These are phyloP conservation scores for Stenodera caucasica DNA, from an alignment of 2,888 invertebrate genomes.

Conservation along the genomic window DNA sequence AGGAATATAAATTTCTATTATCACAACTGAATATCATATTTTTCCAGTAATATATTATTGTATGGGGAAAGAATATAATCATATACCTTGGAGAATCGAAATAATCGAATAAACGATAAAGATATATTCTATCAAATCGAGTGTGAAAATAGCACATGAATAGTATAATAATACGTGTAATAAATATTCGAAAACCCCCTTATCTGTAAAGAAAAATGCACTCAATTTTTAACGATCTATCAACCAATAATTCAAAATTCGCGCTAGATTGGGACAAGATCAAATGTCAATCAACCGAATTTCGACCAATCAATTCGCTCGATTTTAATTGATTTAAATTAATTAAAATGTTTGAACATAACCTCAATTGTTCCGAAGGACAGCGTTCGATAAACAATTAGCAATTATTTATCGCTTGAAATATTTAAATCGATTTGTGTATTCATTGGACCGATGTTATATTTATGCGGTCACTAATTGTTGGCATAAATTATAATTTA, in stretches of 20 bases:
- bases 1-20: not conserved
- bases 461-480: too few species aligned
- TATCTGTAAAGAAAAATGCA: not conserved
- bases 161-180: not conserved
- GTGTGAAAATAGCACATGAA: constrained; percentile 1
- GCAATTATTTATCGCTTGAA: too few species aligned
- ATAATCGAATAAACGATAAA: not conserved
- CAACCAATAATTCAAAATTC: too few species aligned
- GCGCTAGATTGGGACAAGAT: too few species aligned
- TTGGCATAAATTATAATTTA: not conserved
- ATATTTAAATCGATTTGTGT: too few species aligned
- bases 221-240: not conserved
- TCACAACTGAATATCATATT: not conserved
- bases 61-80: too few species aligned
- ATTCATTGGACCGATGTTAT: too few species aligned
- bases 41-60: too few species aligned
- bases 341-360: not conserved
- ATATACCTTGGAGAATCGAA: not conserved
- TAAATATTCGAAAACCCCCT: not conserved
- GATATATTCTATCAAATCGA: not conserved
- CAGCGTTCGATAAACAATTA: too few species aligned
- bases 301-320: too few species aligned
- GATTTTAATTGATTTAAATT: not conserved
- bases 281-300: too few species aligned
- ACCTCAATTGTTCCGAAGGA: too few species aligned